Conservation (phyloP, 1,140 invertebrate species). For the Lordiphosa mommai region DNA sequence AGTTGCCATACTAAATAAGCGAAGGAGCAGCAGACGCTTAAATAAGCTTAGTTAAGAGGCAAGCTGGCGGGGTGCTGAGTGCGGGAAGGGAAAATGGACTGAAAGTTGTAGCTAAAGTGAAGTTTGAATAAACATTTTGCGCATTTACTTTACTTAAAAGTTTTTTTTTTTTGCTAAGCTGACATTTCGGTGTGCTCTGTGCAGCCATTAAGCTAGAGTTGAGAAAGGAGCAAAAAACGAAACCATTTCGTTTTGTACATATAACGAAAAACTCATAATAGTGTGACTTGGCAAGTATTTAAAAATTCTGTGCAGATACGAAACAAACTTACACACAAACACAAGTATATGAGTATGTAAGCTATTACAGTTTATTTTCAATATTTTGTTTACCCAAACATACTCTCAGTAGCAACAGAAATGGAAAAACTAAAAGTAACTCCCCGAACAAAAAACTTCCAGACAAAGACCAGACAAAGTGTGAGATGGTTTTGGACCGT, state of each 20-base stretch:
- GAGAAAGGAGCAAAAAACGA: slow-evolving; percentile 37
- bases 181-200: slow-evolving; percentile 50
- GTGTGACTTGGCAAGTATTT: slow-evolving; percentile 66
- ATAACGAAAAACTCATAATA: slow-evolving; percentile 43
- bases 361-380: slow-evolving; percentile 54
- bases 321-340: neutral
- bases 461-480: slow-evolving; percentile 61
- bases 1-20: slow-evolving; percentile 59
- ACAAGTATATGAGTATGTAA: slow-evolving; percentile 10
- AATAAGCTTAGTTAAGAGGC: slow-evolving; percentile 71
- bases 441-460: slow-evolving; percentile 26
- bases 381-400: slow-evolving; percentile 68
- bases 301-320: slow-evolving; percentile 51
- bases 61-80: slow-evolving; percentile 15
- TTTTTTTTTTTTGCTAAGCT: slow-evolving; percentile 56
- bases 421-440: slow-evolving; percentile 1
- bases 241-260: slow-evolving; percentile 45
- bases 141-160: slow-evolving; percentile 77
- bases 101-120: slow-evolving; percentile 67
- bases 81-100: slow-evolving; percentile 6
- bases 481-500: slow-evolving; percentile 11
- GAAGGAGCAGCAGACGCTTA: slow-evolving; percentile 47
- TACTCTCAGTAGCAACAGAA: slow-evolving; percentile 18
- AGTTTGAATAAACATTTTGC: slow-evolving; percentile 78
- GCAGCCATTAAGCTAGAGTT: slow-evolving; percentile 55